A percentile compares a stretch with the other conserved stretches of the same genome.
Conservation (phyloP, 1,140 invertebrate species). For the Ceratina australensis region DNA sequence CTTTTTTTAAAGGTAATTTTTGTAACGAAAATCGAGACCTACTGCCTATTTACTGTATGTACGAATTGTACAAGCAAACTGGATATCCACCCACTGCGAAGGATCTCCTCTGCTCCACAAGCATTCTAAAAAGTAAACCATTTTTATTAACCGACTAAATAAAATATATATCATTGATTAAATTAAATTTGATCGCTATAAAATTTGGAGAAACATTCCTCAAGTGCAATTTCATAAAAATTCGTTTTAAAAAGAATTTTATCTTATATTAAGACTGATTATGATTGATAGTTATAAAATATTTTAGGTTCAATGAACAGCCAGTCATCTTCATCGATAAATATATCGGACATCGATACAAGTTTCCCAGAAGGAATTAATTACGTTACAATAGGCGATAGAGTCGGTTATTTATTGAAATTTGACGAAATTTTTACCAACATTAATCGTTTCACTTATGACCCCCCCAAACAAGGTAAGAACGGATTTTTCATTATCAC, state of each 20-base stretch:
- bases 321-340: background rate
- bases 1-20: constrained; percentile 66
- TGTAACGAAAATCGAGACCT: constrained; percentile 73
- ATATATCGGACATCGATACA: background rate
- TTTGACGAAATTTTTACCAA: constrained; percentile 5
- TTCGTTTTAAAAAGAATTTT: no score
- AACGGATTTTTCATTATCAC: background rate
- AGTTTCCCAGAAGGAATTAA: constrained; percentile 53
- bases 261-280: no score
- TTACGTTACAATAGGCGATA: constrained; percentile 55
- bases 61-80: constrained; percentile 76
- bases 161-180: no score
- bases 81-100: constrained; percentile 78
- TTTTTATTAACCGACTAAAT: background rate
- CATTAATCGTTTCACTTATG: background rate
- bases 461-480: background rate
- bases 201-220: no score
- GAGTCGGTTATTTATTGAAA: constrained; percentile 52
- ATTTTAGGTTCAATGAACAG: background rate
- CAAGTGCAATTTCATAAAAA: no score
- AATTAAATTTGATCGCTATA: no score
- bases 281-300: background rate
- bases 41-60: constrained; percentile 78
- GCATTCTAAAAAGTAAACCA: constrained; percentile 52
- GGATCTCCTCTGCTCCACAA: constrained; percentile 69